Percentiles rank a stretch among this genome's conserved stretches.
These are phyloP conservation scores for Sitodiplosis mosellana DNA, from an alignment of 1,140 invertebrate genomes.

Conservation along the genomic window DNA sequence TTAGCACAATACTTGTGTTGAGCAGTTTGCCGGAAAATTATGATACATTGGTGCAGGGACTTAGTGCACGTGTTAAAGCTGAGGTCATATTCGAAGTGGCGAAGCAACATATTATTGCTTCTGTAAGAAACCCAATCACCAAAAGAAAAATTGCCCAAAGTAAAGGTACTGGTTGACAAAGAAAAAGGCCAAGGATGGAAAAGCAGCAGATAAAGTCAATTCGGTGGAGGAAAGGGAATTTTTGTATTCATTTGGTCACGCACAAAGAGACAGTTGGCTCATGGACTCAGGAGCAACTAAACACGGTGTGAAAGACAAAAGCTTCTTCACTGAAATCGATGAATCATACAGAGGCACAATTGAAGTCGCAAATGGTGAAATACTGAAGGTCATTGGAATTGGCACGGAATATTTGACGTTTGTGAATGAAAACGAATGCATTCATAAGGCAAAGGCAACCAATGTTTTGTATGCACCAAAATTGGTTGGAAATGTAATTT, in stretches of 20 bases:
- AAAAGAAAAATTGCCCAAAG: not conserved
- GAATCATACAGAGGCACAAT: not conserved
- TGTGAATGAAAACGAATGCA: not conserved
- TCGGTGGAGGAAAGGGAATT: not conserved
- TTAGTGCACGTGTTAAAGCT: not conserved
- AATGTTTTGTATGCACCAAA: conserved; percentile 22
- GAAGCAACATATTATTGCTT: too few relatives aligned
- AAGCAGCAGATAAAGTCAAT: not conserved
- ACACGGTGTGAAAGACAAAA: not conserved
- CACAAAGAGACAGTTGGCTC: not conserved
- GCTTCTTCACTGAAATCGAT: not conserved
- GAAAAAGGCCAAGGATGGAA: not conserved
- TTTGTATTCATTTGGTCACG: not conserved
- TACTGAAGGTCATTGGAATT: not conserved
- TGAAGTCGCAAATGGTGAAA: not conserved
- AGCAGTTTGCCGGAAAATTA: conserved; percentile 3
- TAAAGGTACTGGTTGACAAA: not conserved
- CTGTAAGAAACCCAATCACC: not conserved
- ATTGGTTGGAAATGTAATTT: conserved; percentile 21
- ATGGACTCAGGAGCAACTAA: not conserved
- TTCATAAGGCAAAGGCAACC: not conserved
- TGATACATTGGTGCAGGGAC: not conserved
- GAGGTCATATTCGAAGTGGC: too few relatives aligned
- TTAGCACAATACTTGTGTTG: not conserved
- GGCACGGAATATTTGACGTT: not conserved